Evolutionary conservation across 1,140 invertebrate genomes (phyloP).

Genomic region (Venustaconcha ellipsiformis): DNA sequence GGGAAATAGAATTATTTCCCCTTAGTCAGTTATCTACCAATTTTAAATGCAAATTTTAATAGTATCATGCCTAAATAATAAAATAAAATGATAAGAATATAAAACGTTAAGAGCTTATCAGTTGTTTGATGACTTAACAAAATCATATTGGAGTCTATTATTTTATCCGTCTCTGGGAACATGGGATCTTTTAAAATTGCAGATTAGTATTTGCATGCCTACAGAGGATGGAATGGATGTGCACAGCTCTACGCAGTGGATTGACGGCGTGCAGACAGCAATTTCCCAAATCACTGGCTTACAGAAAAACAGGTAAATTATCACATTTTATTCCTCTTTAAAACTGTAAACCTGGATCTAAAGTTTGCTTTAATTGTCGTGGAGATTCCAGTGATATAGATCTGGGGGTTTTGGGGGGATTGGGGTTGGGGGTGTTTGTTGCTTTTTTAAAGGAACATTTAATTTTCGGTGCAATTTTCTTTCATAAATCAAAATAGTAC

Average conservation of each 20-base stretch:
- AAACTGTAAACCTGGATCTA: not conserved
- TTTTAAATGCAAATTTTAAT: too few relatives aligned
- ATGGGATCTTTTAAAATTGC: not conserved
- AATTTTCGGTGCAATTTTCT: too few relatives aligned
- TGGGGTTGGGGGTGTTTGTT: not conserved
- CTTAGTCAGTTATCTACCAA: too few relatives aligned
- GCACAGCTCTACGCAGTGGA: slow-evolving; percentile 68
- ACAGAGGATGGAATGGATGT: slow-evolving; percentile 66
- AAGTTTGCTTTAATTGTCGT: not conserved
- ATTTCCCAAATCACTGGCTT: slow-evolving; percentile 73
- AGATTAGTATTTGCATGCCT: slow-evolving; percentile 60
- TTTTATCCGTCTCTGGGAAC: too few relatives aligned
- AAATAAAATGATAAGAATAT: too few relatives aligned
- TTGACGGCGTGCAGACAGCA: slow-evolving; percentile 74
- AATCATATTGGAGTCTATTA: too few relatives aligned
- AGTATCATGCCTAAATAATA: too few relatives aligned
- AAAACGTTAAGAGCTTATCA: too few relatives aligned
- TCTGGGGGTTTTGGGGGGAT: too few relatives aligned
- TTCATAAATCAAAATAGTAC: too few relatives aligned
- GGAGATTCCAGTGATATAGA: not conserved
- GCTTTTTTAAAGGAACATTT: not conserved
- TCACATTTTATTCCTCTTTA: not conserved
- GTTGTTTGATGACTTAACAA: too few relatives aligned
- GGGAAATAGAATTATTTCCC: too few relatives aligned
- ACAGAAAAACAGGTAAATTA: slow-evolving; percentile 43